phyloP scores from a whole-genome alignment of 2,113 vertebrate genomes.

The Halcyon malimbica region DNA sequence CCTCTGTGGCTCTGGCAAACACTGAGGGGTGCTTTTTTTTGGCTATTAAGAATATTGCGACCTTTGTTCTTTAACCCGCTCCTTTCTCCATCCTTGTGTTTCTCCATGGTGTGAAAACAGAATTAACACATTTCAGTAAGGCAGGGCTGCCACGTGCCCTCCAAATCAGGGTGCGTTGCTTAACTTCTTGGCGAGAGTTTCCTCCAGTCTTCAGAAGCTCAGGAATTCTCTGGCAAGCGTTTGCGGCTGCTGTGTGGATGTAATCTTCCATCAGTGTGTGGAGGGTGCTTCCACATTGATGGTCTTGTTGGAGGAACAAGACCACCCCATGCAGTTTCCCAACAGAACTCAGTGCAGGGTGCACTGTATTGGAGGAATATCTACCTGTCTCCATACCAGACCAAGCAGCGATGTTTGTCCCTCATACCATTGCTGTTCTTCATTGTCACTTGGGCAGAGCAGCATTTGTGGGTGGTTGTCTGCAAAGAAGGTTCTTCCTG shows the following conservation, averaged over 20 bases:
- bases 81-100: conserved; percentile 1
- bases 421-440: not conserved
- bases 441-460: not conserved
- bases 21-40: not conserved
- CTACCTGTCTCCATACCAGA: not conserved
- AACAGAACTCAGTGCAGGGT: not conserved
- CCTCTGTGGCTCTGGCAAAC: not conserved
- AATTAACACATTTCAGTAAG: conserved; percentile 34
- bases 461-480: not conserved
- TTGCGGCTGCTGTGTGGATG: not conserved
- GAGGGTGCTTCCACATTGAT: not conserved
- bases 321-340: not conserved
- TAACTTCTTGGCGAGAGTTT: not conserved
- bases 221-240: not conserved
- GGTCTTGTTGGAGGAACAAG: not conserved
- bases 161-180: not conserved
- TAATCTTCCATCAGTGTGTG: not conserved
- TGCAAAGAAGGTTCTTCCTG: not conserved
- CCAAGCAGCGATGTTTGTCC: not conserved
- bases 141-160: not conserved
- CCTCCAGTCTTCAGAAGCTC: not conserved
- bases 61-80: conserved; percentile 45
- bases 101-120: not conserved
- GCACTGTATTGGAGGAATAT: not conserved
- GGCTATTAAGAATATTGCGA: not conserved